These are phyloP conservation scores for Gadopsis bispinosus DNA, from an alignment of 2,797 vertebrate genomes.

Conservation along the genomic window DNA sequence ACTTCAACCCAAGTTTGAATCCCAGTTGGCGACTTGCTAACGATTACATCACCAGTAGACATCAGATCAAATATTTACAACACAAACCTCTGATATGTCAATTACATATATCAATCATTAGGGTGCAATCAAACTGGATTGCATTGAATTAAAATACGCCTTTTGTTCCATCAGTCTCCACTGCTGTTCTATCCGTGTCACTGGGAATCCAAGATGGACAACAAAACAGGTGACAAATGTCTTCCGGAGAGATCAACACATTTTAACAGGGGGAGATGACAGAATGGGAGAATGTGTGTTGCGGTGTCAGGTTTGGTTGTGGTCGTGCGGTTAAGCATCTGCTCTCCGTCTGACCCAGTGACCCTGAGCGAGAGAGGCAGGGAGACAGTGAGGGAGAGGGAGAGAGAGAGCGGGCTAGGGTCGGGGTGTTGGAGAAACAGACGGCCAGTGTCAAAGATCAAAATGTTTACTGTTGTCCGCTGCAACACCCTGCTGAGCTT, in stretches of 20 bases:
- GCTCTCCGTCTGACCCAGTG: slow-evolving; percentile 71
- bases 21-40: too few species aligned
- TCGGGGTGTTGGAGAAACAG: slow-evolving; percentile 49
- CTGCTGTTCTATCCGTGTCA: not conserved
- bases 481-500: slow-evolving; percentile 56
- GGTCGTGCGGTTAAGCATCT: slow-evolving; percentile 72
- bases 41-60: not conserved
- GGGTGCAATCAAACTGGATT: not conserved
- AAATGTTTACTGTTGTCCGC: slow-evolving; percentile 67
- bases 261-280: slow-evolving; percentile 50
- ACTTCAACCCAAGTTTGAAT: not conserved
- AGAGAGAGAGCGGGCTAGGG: slow-evolving; percentile 28
- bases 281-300: slow-evolving; percentile 43
- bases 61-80: not conserved
- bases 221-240: slow-evolving; percentile 43
- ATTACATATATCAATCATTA: not conserved
- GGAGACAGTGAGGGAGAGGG: slow-evolving; percentile 24
- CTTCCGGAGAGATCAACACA: slow-evolving; percentile 26
- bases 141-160: not conserved
- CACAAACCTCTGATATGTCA: not conserved
- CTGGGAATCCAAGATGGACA: slow-evolving; percentile 7
- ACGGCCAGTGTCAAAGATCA: slow-evolving; percentile 69
- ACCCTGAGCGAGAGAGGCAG: slow-evolving; percentile 47
- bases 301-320: slow-evolving; percentile 54
- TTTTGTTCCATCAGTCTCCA: not conserved